These are phyloP conservation scores for Actinernus sp. DNA, from an alignment of 92 coral and sea anemone species.

Conservation along the genomic window DNA sequence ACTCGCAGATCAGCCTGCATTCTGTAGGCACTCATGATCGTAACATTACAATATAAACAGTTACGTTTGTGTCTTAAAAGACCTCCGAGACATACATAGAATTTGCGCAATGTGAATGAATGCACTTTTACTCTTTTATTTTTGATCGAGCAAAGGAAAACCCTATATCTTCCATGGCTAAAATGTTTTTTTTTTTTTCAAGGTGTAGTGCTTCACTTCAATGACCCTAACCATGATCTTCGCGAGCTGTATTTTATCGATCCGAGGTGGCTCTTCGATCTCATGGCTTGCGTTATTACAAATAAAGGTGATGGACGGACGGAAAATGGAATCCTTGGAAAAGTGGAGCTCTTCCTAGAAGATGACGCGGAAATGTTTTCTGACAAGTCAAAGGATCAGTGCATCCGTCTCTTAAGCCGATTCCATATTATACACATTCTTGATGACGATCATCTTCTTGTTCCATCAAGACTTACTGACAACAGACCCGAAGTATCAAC, in stretches of 20 bases:
- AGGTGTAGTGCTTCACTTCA: constrained; percentile 74
- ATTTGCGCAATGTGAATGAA: not conserved
- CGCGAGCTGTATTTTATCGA: constrained; percentile 79
- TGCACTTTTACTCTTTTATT: not conserved
- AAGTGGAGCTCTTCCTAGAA: constrained; percentile 24
- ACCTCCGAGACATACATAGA: too few relatives aligned
- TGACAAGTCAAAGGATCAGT: constrained; percentile 42
- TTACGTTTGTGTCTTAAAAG: too few relatives aligned
- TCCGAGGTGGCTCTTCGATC: constrained; percentile 75
- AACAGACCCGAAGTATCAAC: constrained; percentile 29
- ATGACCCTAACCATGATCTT: constrained; percentile 68
- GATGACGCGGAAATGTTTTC: constrained; percentile 39
- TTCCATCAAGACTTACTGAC: constrained; percentile 71
- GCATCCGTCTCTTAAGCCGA: constrained; percentile 63
- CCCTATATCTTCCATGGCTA: too few relatives aligned
- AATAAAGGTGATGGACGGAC: not conserved
- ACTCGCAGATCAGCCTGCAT: too few relatives aligned
- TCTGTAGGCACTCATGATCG: too few relatives aligned
- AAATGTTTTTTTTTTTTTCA: not conserved
- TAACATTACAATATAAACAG: too few relatives aligned
- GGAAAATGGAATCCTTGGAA: constrained; percentile 57
- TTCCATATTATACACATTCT: constrained; percentile 60
- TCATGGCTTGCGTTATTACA: constrained; percentile 69
- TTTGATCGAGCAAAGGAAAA: too few relatives aligned
- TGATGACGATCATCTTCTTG: constrained; percentile 47